Evolutionary conservation across 2,888 invertebrate genomes (phyloP).

Genomic region (Apamea monoglypha): DNA sequence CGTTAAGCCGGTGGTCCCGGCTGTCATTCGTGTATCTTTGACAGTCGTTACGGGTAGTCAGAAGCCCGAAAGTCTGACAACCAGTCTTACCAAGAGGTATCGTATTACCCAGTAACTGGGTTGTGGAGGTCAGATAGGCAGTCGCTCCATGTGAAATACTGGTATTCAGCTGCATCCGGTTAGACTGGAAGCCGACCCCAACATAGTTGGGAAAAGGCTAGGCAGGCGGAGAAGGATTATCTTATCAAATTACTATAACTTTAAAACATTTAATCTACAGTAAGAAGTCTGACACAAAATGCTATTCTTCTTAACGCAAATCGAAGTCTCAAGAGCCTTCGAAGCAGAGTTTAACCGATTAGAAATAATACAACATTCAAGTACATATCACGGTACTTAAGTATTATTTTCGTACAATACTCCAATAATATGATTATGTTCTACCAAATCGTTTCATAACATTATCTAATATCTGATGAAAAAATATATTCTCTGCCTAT

Average conservation of each 20-base stretch:
- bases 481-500: slow-evolving; percentile 59
- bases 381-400: slow-evolving; percentile 36
- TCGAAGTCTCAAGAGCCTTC: slow-evolving; percentile 8
- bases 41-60: too few species aligned
- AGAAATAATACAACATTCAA: slow-evolving; percentile 38
- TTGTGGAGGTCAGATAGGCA: too few species aligned
- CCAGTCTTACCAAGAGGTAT: too few species aligned
- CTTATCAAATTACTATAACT: not conserved
- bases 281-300: not conserved
- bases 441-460: slow-evolving; percentile 62
- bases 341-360: slow-evolving; percentile 23
- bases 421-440: slow-evolving; percentile 60
- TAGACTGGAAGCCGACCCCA: too few species aligned
- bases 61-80: too few species aligned
- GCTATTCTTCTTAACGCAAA: slow-evolving; percentile 29
- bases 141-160: too few species aligned
- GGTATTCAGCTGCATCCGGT: too few species aligned
- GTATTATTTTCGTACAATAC: slow-evolving; percentile 46
- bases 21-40: too few species aligned
- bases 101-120: too few species aligned
- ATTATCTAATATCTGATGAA: slow-evolving; percentile 67
- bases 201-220: too few species aligned
- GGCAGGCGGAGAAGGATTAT: too few species aligned
- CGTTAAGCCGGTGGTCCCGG: too few species aligned
- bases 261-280: not conserved